Evolutionary conservation across 2,888 invertebrate species (phyloP).

Genomic region (Luffia ferchaultella): DNA sequence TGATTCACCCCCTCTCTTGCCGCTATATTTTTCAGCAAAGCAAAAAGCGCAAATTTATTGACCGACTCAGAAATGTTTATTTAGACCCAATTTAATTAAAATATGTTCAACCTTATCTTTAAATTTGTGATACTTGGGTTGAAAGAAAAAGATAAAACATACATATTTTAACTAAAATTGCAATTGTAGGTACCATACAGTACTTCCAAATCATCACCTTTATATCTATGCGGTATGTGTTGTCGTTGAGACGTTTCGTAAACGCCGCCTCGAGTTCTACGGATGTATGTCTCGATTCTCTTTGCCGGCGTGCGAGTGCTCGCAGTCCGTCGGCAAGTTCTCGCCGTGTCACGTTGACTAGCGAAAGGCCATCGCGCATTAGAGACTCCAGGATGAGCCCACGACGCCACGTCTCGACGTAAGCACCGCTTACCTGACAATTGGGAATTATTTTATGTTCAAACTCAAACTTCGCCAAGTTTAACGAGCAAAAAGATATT

Average conservation of each 20-base stretch:
- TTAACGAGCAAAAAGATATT: no score
- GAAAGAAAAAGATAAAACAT: no score
- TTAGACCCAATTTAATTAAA: no score
- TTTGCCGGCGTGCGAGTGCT: constrained; percentile 42
- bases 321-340: constrained; percentile 62
- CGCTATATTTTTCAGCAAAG: no score
- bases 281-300: constrained; percentile 39
- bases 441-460: not conserved
- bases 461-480: not conserved
- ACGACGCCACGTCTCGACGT: constrained; percentile 68
- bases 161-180: no score
- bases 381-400: constrained; percentile 50
- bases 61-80: no score
- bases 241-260: constrained; percentile 40
- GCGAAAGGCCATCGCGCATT: constrained; percentile 56
- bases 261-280: constrained; percentile 44
- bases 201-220: constrained; percentile 39
- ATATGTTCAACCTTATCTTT: no score
- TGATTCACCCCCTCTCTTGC: no score
- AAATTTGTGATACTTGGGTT: no score
- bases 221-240: constrained; percentile 43
- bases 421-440: constrained; percentile 68
- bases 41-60: no score
- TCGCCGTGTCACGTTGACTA: constrained; percentile 59
- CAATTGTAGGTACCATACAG: no score